Evolutionary conservation across 2,888 invertebrate genomes (phyloP), one percentile per base, ranked within the genome.

Genomic region (Julus scandinavius): DNA sequence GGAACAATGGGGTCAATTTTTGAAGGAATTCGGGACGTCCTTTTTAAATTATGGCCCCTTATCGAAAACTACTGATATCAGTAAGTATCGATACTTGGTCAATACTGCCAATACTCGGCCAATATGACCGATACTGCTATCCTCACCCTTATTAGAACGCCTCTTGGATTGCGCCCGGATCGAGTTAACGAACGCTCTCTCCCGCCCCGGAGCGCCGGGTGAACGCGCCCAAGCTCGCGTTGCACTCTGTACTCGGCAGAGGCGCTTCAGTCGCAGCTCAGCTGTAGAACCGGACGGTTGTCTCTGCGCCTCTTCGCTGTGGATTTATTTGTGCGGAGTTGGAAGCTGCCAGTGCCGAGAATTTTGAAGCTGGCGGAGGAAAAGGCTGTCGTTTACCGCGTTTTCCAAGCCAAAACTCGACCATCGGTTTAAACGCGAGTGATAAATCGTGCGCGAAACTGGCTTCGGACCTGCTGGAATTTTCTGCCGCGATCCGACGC

Each of bases 261-360:
- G 72, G 72, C 72, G 72, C 72, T 9, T 72, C 72, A 72, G 20
- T 72, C 72, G 72, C 72, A 29, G 72, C 72, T 29, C 29, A 72
- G 72, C 72, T 72, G 72, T 29, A 29, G 72, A 11, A 29, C 29
- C 11, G 29, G 29, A 72, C 6, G 72, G 72, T 72, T 11, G 72
- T 72, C n/a, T 72, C 7, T 29, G 11, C 72, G 72, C 29, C 20
- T 20, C 29, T 13, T 72, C 72, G 72, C 72, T 29, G 72, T 72
- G 72, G 72, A 72, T 72, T 29, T 72, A 72, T 20, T 9, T 6
- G 20, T 72, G 72, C 72, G 29, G 13, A 72, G 72, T 29, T 72
- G n/a, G 7, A 72, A 15, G n/a, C 17, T 54, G 54, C 4, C 6
- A 58, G n/a, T 58, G 15, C 54, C 17, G n/a, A 58, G 17, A 58